A percentile compares a stretch with the other conserved stretches of the same genome.
Conservation (phyloP, 2,113 vertebrate species). For the Bathybates hornii region DNA sequence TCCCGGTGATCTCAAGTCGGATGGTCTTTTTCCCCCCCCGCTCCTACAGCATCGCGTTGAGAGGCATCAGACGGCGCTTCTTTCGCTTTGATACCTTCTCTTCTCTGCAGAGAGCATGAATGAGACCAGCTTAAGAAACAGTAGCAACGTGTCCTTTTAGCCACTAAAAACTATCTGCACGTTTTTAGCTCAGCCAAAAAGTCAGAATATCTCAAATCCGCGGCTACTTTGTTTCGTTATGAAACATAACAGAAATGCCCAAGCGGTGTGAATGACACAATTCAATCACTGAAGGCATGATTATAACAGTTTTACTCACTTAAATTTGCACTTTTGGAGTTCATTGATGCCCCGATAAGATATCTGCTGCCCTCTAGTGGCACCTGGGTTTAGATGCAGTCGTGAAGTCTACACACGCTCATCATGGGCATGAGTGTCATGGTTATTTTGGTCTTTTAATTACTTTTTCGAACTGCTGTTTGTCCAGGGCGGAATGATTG, state of each 20-base stretch:
- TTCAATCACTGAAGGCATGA: background rate
- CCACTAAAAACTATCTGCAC: background rate
- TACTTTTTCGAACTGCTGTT: rapidly evolving
- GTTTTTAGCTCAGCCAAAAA: background rate
- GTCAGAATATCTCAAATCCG: background rate
- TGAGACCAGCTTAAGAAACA: background rate
- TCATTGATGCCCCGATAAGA: background rate
- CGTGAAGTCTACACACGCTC: background rate
- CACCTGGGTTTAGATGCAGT: background rate
- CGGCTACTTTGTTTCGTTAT: background rate
- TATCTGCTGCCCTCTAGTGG: conserved; percentile 45
- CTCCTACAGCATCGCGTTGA: conserved; percentile 5
- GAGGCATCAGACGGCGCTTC: conserved; percentile 15
- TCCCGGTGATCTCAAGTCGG: conserved; percentile 26
- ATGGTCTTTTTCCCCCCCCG: background rate
- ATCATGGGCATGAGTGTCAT: background rate
- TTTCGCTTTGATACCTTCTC: conserved; percentile 25
- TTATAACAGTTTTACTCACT: background rate
- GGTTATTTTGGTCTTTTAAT: background rate
- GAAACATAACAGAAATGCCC: background rate
- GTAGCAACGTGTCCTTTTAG: background rate
- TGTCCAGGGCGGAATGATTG: background rate
- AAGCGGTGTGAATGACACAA: too few relatives aligned
- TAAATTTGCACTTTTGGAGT: background rate
- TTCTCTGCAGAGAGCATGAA: conserved; percentile 3